Base-by-base conservation (phyloP, 2,113 vertebrate genomes). In the Phyllostomus discolor region DNA sequence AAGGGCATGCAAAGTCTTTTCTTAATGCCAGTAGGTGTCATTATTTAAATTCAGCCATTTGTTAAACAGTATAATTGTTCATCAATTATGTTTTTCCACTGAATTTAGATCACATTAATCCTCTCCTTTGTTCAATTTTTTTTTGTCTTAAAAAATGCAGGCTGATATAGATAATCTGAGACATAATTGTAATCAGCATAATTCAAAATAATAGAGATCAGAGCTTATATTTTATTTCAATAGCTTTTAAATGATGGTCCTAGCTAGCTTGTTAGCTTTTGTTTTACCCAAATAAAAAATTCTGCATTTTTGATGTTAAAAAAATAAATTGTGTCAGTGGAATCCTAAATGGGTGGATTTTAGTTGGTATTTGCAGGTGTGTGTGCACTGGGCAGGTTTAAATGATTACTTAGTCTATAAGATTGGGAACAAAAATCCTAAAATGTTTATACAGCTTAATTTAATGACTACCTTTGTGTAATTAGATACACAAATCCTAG, bases 31-130 rank as follows among this genome's bases (percentile, higher is more conserved):
- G 41, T 48, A 67, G 7, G 90, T 83, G 48, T 48, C 72, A 70
- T 89, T 78, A 88, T 95, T 97, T 93, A 90, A 97, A 95, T 83
- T 5, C 24, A 94, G 24, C 7, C 75, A 76, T 16, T 96, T 95
- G 50, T 90, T 92, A 88, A 88, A 70, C 20, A 85, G 20, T 9
- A 52, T 80, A 72, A 88, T 46, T 90, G 12, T 22, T 8, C 43
- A 88, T 69, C 69, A 17, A 24, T 90, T 94, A 72, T 75, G 20
- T 69, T 97, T 95, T 73, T 22, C 57, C 22, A 50, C 33, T 50
- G 38, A 92, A 76, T 88, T 90, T 69, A 52, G 33, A 64, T 73
- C 28, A 59, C 10, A 66, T 73, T 66, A 81, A 28, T 35, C 24
- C 5, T 85, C n/a, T 10, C 24, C 15, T 79, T 90, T 79, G 24